Evolutionary conservation across 1,140 invertebrate genomes (phyloP).

Genomic region (Cataglyphis hispanica): DNA sequence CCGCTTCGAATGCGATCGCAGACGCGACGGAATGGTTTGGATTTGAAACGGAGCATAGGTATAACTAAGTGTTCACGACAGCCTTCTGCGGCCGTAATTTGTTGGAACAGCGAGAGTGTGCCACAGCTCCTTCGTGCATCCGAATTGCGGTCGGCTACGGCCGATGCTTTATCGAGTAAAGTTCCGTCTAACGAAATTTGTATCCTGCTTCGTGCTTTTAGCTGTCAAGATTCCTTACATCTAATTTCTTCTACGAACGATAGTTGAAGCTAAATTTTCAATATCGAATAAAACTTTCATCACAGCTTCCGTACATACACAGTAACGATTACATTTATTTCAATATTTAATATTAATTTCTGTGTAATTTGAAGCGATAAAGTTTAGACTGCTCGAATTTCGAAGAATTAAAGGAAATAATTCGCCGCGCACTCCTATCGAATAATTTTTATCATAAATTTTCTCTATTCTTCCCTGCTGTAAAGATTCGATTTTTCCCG

Average conservation of each 20-base stretch:
- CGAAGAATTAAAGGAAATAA: slow-evolving; percentile 16
- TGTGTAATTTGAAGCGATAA: neutral
- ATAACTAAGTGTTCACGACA: slow-evolving; percentile 60
- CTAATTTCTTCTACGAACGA: slow-evolving; percentile 5
- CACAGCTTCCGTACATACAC: too few relatives aligned
- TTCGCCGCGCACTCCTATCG: neutral
- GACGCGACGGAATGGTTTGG: slow-evolving; percentile 55
- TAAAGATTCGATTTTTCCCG: slow-evolving; percentile 33
- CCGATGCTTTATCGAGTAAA: slow-evolving; percentile 5
- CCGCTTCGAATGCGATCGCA: slow-evolving; percentile 52
- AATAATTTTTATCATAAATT: slow-evolving; percentile 12
- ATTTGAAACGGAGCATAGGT: slow-evolving; percentile 59
- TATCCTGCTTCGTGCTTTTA: slow-evolving; percentile 32
- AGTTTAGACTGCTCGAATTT: neutral
- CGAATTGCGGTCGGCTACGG: slow-evolving; percentile 16
- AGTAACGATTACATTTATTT: neutral
- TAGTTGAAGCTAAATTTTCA: neutral
- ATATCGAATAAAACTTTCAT: neutral
- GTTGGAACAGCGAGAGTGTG: slow-evolving; percentile 32
- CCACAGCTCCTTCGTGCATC: slow-evolving; percentile 42
- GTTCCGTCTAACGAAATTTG: slow-evolving; percentile 28
- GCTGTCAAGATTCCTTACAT: slow-evolving; percentile 10
- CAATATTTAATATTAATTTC: neutral
- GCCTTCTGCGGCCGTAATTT: slow-evolving; percentile 51
- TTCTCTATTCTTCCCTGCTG: neutral